Evolutionary conservation across 1,140 invertebrate genomes (phyloP).

Genomic region (Scaptomyza graminum): DNA sequence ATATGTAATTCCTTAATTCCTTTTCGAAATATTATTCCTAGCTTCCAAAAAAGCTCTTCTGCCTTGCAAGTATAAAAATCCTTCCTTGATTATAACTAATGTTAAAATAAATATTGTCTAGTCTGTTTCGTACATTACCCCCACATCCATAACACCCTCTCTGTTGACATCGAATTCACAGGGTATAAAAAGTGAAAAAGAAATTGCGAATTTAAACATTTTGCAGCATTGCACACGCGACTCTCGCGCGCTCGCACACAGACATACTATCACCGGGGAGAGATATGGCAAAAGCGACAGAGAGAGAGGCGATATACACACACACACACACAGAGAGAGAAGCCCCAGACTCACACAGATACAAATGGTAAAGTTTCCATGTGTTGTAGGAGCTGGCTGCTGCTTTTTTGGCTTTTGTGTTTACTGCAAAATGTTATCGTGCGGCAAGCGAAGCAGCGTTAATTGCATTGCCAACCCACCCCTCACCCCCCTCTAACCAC

Average conservation of each 20-base stretch:
- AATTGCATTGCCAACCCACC: slow-evolving; percentile 52
- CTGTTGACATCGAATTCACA: background rate
- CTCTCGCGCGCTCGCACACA: slow-evolving; percentile 69
- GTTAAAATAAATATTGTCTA: background rate
- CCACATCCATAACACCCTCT: background rate
- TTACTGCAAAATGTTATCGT: slow-evolving; percentile 55
- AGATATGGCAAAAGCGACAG: slow-evolving; percentile 38
- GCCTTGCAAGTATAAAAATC: too few relatives aligned
- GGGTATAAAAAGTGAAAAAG: slow-evolving; percentile 43
- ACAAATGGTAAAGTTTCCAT: slow-evolving; percentile 3
- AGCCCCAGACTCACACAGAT: slow-evolving; percentile 32
- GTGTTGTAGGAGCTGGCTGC: background rate
- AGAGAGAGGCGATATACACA: slow-evolving; percentile 33
- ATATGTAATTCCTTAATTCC: too few relatives aligned
- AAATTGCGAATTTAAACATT: slow-evolving; percentile 71
- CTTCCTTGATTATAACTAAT: too few relatives aligned
- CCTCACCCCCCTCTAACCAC: background rate
- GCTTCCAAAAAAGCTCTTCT: too few relatives aligned
- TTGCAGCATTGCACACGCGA: slow-evolving; percentile 81
- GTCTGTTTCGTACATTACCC: background rate
- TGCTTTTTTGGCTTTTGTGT: slow-evolving; percentile 42
- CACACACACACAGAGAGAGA: slow-evolving; percentile 23
- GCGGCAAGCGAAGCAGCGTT: slow-evolving; percentile 51
- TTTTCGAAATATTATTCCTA: too few relatives aligned
- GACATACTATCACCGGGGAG: slow-evolving; percentile 57